A percentile compares a stretch with the other conserved stretches of the same genome.
Evolutionary conservation across 2,888 invertebrate species (phyloP).

Genomic region (Cephus sareptanus): DNA sequence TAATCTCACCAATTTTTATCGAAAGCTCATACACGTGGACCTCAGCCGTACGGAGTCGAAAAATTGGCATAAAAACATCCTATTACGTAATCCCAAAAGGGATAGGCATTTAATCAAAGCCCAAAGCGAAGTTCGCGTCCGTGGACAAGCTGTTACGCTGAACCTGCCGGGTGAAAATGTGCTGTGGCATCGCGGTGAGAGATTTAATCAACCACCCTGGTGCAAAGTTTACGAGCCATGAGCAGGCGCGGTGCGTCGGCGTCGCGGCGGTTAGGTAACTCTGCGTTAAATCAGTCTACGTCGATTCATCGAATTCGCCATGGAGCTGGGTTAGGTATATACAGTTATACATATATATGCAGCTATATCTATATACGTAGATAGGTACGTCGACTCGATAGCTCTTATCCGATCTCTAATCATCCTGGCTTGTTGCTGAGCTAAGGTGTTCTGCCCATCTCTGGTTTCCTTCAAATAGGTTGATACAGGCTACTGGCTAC

Average conservation of each 20-base stretch:
- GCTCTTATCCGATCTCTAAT: constrained; percentile 1
- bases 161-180: background rate
- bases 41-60: background rate
- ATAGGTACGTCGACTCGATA: background rate
- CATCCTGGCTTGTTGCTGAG: constrained; percentile 3
- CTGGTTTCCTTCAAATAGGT: constrained; percentile 1
- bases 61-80: background rate
- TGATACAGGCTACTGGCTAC: background rate
- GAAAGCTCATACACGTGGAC: background rate
- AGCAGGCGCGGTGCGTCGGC: background rate
- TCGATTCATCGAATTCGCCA: constrained; percentile 2
- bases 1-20: background rate
- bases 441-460: constrained; percentile 4
- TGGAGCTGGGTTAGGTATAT: background rate
- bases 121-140: background rate
- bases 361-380: background rate
- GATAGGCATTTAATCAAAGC: background rate
- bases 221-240: background rate
- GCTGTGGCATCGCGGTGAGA: background rate
- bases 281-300: background rate
- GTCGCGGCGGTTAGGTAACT: background rate
- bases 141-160: background rate
- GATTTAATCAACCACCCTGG: background rate
- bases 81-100: background rate
- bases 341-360: background rate